Conservation (phyloP, 2,888 invertebrate species). For the Myopa testacea region DNA sequence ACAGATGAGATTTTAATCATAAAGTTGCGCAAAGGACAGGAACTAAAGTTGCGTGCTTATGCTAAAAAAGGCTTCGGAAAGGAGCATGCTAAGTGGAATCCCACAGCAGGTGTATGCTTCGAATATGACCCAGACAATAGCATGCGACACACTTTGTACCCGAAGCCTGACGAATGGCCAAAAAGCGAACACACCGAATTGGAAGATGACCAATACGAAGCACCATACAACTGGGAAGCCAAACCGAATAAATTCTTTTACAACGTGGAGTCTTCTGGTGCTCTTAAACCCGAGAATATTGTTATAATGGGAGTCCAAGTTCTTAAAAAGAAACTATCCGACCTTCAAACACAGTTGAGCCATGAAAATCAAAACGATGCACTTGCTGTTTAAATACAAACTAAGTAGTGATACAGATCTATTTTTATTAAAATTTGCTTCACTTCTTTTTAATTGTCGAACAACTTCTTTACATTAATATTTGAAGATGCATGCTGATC, state of each 20-base stretch:
- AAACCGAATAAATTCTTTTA: conserved; percentile 98
- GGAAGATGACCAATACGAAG: conserved; percentile 93
- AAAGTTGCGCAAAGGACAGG: conserved; percentile 86
- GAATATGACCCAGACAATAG: conserved; percentile 99
- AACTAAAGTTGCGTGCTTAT: conserved; percentile 92
- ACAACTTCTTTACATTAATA: background rate
- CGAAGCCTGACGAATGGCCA: conserved; percentile 99
- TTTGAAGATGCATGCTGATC: background rate
- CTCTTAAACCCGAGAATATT: conserved; percentile 95
- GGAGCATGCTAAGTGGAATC: conserved; percentile 99
- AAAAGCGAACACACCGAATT: conserved; percentile 97
- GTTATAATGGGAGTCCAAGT: conserved; percentile 94
- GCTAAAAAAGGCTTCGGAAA: conserved; percentile 93
- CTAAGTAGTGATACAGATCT: background rate
- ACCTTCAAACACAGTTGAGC: conserved; percentile 91
- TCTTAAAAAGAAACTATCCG: conserved; percentile 94
- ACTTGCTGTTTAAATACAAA: conserved; percentile 70
- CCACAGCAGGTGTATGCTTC: conserved; percentile 97
- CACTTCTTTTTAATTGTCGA: background rate
- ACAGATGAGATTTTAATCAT: conserved; percentile 87
- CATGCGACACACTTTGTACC: conserved; percentile 94
- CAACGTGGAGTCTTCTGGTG: conserved; percentile 96
- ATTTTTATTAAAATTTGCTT: background rate
- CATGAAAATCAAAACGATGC: conserved; percentile 90
- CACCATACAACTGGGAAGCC: conserved; percentile 91